A percentile compares a stretch with the other conserved stretches of the same genome.
These are phyloP conservation scores for Alectoris magna DNA, from an alignment of 2,797 vertebrate genomes.

Conservation along the genomic window DNA sequence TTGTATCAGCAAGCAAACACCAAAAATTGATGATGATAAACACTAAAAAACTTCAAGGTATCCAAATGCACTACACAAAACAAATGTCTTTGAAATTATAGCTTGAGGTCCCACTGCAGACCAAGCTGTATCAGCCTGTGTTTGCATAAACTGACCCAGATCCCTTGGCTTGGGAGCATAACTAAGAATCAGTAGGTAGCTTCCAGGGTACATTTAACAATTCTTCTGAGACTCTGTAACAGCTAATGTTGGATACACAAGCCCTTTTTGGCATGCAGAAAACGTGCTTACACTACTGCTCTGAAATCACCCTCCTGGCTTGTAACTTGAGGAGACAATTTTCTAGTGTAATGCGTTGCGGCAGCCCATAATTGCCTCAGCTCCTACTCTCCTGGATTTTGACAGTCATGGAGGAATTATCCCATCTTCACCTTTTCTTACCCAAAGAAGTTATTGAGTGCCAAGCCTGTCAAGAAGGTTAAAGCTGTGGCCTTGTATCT, in stretches of 20 bases:
- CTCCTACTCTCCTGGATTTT: background rate
- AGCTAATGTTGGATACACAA: fast-evolving
- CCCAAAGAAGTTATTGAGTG: background rate
- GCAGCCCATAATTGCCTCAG: background rate
- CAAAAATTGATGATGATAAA: background rate
- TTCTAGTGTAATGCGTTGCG: background rate
- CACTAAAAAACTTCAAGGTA: background rate
- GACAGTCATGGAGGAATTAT: background rate
- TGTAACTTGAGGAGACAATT: background rate
- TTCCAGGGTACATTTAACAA: background rate
- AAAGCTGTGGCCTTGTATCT: background rate
- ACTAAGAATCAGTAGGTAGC: background rate
- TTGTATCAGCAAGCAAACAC: background rate
- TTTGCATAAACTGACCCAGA: background rate
- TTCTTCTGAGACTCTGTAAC: background rate
- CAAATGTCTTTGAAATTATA: background rate
- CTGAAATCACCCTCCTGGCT: background rate
- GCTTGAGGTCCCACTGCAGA: background rate
- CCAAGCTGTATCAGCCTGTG: background rate
- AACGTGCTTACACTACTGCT: background rate
- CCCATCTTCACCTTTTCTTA: background rate
- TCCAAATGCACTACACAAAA: background rate
- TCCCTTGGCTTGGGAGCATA: background rate
- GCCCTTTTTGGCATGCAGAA: background rate
- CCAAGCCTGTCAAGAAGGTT: background rate